phyloP scores from a whole-genome alignment of 2,888 invertebrate species.

The Acleris cristana region DNA sequence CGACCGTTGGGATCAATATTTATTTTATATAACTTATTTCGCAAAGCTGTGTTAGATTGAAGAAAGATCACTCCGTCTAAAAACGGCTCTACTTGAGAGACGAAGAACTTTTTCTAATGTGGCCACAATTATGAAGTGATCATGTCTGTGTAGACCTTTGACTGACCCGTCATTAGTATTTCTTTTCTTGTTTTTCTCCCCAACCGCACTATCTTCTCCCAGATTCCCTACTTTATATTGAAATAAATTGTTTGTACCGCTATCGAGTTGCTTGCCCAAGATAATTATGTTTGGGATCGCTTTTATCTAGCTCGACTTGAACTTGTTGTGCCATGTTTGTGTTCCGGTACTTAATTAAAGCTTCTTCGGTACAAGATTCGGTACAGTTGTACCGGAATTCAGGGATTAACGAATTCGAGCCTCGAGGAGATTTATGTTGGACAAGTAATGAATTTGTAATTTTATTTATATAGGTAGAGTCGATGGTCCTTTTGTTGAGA shows the following conservation, averaged over 20 bases:
- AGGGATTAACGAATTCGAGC: neutral
- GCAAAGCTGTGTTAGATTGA: neutral
- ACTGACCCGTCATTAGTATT: too few species aligned
- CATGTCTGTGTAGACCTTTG: too few species aligned
- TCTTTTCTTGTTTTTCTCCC: neutral
- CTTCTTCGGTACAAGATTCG: conserved; percentile 1
- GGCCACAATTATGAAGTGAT: too few species aligned
- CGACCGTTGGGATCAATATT: conserved; percentile 15
- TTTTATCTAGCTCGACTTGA: conserved; percentile 13
- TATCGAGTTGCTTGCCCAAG: conserved; percentile 11
- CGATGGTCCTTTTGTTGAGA: too few species aligned
- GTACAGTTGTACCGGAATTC: conserved; percentile 7
- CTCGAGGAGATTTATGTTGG: neutral
- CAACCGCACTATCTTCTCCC: neutral
- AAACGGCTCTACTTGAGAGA: neutral
- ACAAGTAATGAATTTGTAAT: conserved; percentile 6
- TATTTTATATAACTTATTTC: conserved; percentile 14
- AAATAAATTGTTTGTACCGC: conserved; percentile 30
- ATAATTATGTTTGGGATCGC: conserved; percentile 26
- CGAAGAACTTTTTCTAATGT: too few species aligned
- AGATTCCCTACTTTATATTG: conserved; percentile 6
- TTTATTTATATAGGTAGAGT: conserved; percentile 8
- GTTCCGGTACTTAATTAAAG: conserved; percentile 14
- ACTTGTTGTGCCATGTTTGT: conserved; percentile 16
- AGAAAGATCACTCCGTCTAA: conserved; percentile 2